phyloP scores from a whole-genome alignment of 2,888 invertebrate genomes.

The Hydrotaea cyrtoneurina region DNA sequence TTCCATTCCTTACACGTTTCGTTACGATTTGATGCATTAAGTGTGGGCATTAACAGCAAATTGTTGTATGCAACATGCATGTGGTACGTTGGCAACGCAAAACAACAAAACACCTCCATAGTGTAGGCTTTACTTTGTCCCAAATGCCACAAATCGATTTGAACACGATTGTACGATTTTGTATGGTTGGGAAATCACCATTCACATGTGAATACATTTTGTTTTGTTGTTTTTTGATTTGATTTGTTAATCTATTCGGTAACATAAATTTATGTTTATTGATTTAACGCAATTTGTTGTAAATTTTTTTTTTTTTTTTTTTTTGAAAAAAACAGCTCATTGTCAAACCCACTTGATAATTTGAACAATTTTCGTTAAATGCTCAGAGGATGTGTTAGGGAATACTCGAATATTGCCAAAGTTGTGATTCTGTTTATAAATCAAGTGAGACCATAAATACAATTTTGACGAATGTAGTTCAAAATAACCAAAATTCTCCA shows the following conservation, averaged over 20 bases:
- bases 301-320: not conserved
- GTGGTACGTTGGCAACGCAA: not conserved
- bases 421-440: too few species aligned
- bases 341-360: too few species aligned
- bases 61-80: slow-evolving; percentile 25
- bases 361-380: too few species aligned
- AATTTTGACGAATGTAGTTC: too few species aligned
- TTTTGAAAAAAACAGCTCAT: too few species aligned
- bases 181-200: slow-evolving; percentile 4
- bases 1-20: slow-evolving; percentile 1
- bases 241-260: not conserved
- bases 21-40: slow-evolving; percentile 9
- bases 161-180: slow-evolving; percentile 9
- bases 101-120: slow-evolving; percentile 1
- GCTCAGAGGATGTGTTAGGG: too few species aligned
- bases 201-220: not conserved
- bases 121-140: slow-evolving; percentile 1
- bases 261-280: slow-evolving; percentile 7
- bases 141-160: slow-evolving; percentile 4
- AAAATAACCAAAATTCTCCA: too few species aligned
- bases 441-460: too few species aligned
- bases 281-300: not conserved
- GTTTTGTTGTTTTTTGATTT: not conserved
- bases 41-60: slow-evolving; percentile 34
- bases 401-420: too few species aligned